phyloP scores from a whole-genome alignment of 92 coral and sea anemone species.

The Desmophyllum pertusum region DNA sequence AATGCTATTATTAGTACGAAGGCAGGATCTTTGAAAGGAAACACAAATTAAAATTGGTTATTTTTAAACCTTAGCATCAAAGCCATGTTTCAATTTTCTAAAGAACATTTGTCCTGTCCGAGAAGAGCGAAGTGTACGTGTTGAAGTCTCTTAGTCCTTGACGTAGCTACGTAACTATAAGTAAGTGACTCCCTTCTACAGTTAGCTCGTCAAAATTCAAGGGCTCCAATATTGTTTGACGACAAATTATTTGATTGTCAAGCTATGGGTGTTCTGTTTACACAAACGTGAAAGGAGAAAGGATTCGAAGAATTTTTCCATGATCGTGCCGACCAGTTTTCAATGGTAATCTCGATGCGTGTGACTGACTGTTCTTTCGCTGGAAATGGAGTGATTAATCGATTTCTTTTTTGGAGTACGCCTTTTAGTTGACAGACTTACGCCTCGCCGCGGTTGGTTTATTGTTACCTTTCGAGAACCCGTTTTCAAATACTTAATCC shows the following conservation, averaged over 20 bases:
- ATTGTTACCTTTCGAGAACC: constrained; percentile 35
- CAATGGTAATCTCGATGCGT: background rate
- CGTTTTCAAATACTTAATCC: constrained; percentile 35
- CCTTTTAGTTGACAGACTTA: background rate
- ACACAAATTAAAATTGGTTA: background rate
- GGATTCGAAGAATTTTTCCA: constrained; percentile 50
- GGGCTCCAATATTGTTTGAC: constrained; percentile 12
- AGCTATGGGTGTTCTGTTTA: constrained; percentile 67
- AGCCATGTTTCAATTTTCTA: background rate
- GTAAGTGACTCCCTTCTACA: constrained; percentile 6
- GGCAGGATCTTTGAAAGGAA: constrained; percentile 25
- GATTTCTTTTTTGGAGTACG: constrained; percentile 8
- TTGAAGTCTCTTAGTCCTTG: background rate
- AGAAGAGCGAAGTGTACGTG: background rate
- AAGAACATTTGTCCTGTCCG: background rate
- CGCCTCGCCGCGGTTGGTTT: constrained; percentile 8
- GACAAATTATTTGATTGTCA: constrained; percentile 60
- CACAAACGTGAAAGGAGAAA: constrained; percentile 61
- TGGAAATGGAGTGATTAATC: background rate
- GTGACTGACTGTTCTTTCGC: background rate
- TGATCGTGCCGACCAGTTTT: constrained; percentile 14
- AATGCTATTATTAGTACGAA: constrained; percentile 34
- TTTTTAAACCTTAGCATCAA: background rate
- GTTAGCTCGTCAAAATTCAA: constrained; percentile 12
- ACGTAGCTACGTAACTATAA: background rate